Base-by-base conservation (phyloP, 2,888 invertebrate species). In the Polydesmus complanatus region DNA sequence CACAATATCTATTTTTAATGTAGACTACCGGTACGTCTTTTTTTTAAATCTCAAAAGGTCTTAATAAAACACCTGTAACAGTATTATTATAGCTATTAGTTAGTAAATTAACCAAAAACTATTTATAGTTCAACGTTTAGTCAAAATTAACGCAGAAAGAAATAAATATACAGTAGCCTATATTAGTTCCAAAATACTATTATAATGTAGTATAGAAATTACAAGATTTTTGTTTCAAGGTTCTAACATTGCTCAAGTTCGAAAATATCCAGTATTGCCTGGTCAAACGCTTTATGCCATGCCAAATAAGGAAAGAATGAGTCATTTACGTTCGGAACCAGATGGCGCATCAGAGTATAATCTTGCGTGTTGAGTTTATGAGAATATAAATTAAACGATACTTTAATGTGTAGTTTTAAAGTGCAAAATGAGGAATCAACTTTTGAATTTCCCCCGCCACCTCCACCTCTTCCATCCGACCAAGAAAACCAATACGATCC, bases 371-470 rank as follows among this genome's bases (percentile, higher is more conserved):
- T 37, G 8, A 37, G 8, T 37, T 37, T 37, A 8, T 37, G 37
- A 37, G 8, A 37, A 14, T 37, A 37, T 8, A 37, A 8, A 8
- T 8, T 37, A 37, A 14, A 8, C 14, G 14, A 37, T 37, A 37
- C 5, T 8, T 37, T 37, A 37, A 8, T 37, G 14, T 37, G 5
- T 37, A 57, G 57, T 3, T 51, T 27, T 21, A 3, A 21, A 14
- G 37, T 8, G 5, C 37, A 5, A 37, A 5, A 5, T 8, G 37
- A 37, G 5, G 61, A 61, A 56, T 56, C 56, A 1, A 56, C 56
- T 23, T 61, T 61, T n/a, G 51, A 26, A 3, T 61, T 61, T 56
- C 61, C 56, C 11, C 61, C 61, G 8, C 61, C 56, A 21, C 56
- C 51, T 2, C 51, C 56, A 19, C 61, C 61, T 21, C 61, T 51